Percentiles rank a stretch among this genome's conserved stretches.
These are phyloP conservation scores for Pygmarrhopalites habei DNA, from an alignment of 1,140 invertebrate species.

Conservation along the genomic window DNA sequence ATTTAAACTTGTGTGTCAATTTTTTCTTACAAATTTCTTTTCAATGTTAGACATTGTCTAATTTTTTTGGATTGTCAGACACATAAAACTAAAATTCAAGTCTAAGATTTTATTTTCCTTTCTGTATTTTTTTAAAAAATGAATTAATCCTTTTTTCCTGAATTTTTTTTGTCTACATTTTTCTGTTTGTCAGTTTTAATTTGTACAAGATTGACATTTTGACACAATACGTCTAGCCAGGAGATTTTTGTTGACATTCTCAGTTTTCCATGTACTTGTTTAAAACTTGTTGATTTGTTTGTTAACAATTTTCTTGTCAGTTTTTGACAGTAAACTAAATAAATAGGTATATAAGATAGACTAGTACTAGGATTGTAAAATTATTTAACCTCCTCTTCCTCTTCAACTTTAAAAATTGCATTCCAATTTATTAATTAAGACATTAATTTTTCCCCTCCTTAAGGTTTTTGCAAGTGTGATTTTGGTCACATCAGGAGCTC, in stretches of 20 bases:
- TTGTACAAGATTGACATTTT: no score
- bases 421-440: not conserved
- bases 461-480: conserved; percentile 3
- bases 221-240: no score
- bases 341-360: no score
- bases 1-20: not conserved
- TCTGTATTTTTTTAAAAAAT: not conserved
- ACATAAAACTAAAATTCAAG: not conserved
- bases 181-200: no score
- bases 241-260: no score
- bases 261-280: no score
- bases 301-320: no score
- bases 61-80: not conserved
- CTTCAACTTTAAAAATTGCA: not conserved
- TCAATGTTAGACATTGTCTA: not conserved
- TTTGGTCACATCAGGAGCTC: not conserved
- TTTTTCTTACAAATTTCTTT: not conserved
- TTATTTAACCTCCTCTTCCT: not conserved
- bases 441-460: not conserved
- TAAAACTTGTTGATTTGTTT: no score
- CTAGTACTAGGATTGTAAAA: no score
- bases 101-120: not conserved
- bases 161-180: no score
- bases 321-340: no score
- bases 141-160: no score